Base-by-base conservation (phyloP, 2,797 vertebrate species). In the Allobates femoralis region DNA sequence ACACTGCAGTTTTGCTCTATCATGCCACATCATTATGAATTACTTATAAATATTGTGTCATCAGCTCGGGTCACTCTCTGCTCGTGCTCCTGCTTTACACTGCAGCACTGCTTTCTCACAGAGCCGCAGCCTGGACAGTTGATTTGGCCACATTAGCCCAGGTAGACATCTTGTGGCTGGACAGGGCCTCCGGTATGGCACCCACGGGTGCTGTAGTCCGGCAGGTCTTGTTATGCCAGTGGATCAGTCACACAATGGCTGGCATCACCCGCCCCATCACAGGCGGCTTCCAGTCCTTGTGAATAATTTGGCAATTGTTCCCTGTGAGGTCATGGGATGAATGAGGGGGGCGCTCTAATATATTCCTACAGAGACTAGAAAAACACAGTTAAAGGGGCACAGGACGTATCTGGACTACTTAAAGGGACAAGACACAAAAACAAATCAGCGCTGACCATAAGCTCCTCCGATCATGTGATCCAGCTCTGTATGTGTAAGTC, bases 281-380 rank as follows among this genome's bases (percentile, higher is more conserved):
- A 19, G 30, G 1, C 53, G 7, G 11, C 62, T 37, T 79, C 56
- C 55, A 37, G 55, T 26, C n/a, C 34, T 10, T 30, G 30, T 66
- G 79, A 66, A 62, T 80, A 30, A 66, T 51, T 66, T 80, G 79
- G 79, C 60, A 28, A 12, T 41, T 62, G 56, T 62, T 34, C 55
- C 32, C 30, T 23, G 28, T 80, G 78, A 84, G 69, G 71, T 84
- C 82, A 84, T 62, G 32, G 37, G 26, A 41, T 58, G 37, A 46
- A 66, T 30, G 58, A 18, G 26, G 60, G 79, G 79, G 14, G n/a
- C 41, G 78, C 26, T 74, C 55, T 74, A 41, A 21, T 74, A 19
- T 32, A 1, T 50, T 34, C 51, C 53, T 55, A 73, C 41, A 75
- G n/a, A 41, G 62, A 50, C 3, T 75, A 30, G 28, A 26, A 73